Percentiles rank a stretch among this genome's conserved stretches.
These are phyloP conservation scores for Meda fulgida DNA, from an alignment of 2,797 vertebrate species.

Conservation along the genomic window DNA sequence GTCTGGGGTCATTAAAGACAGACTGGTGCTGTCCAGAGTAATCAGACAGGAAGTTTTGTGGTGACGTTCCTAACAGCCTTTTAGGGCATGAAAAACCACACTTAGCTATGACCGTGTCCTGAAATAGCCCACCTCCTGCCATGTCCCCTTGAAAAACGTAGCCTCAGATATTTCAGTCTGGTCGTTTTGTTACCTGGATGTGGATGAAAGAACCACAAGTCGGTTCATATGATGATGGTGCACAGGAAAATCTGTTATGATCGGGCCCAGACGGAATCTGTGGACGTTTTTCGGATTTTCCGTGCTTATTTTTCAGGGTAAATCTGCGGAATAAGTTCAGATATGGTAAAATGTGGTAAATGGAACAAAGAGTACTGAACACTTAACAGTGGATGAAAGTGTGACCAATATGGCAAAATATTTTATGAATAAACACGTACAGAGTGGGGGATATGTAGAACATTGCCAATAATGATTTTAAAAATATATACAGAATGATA, in stretches of 20 bases:
- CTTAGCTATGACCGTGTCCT: constrained; percentile 28
- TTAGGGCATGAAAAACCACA: constrained; percentile 44
- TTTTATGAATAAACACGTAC: background rate
- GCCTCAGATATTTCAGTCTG: constrained; percentile 47
- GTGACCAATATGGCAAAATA: background rate
- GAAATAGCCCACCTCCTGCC: constrained; percentile 36
- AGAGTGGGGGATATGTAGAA: background rate
- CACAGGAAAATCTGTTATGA: constrained; percentile 39
- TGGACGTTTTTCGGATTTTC: constrained; percentile 7
- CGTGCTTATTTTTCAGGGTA: background rate
- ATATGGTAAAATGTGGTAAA: constrained; percentile 14
- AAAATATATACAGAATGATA: background rate
- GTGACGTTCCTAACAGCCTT: constrained; percentile 50
- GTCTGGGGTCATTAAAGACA: constrained; percentile 57
- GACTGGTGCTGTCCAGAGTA: constrained; percentile 42
- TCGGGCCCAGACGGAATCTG: constrained; percentile 13
- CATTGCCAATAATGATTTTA: background rate
- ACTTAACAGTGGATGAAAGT: constrained; percentile 1
- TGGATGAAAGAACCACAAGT: constrained; percentile 37
- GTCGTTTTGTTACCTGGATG: constrained; percentile 47
- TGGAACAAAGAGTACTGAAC: background rate
- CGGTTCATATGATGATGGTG: constrained; percentile 50
- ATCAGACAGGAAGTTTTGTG: constrained; percentile 58
- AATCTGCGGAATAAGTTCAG: constrained; percentile 10
- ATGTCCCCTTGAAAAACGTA: constrained; percentile 26